Evolutionary conservation across 1,140 invertebrate genomes (phyloP), one percentile per base, ranked within the genome.

Genomic region (Anastrepha obliqua): DNA sequence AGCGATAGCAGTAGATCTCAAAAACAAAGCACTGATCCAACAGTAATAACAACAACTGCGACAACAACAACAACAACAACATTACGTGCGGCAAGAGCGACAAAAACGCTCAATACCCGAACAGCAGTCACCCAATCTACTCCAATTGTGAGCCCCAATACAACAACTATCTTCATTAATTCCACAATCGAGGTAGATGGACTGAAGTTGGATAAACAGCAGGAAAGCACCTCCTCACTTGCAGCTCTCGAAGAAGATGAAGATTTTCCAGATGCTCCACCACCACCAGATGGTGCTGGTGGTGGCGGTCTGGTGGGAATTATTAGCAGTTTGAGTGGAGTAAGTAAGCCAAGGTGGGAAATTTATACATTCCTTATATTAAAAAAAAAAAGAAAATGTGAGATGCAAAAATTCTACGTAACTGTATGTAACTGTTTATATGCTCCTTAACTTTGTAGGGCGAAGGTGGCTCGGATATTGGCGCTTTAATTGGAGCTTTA

Each of bases 271-370:
- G 59, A 59, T 86, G 85, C 39, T 2, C 11, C 42, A 51, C 42
- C 42, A 17, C 85, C 59, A 55, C 42, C 59, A 42, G 44, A 64
- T 4, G 39, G 42, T 47, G 89, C 47, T 8, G 89, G 51, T 1
- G 91, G 90, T 11, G 93, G 93, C 13, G 93, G 94, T 17, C 88
- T 95, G 13, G 93, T 94, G 44, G 94, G 94, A 86, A 89, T 95
- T 51, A 94, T 94, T 85, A 90, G 90, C 15, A 93, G 91, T 87
- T 90, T 94, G 9, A 94, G 93, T 89, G 93, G 94, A 65, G 94
- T 94, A 89, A 94, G 94, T 88, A 85, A 29, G 20, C 15, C 5
- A 64, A 51, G 15, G 6, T 55, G 51, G 51, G 51, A 6, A 8
- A 55, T 55, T 55, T 60, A 86, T 9, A 64, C 8, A 67, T 47